phyloP scores from a whole-genome alignment of 1,140 invertebrate genomes.

The Trichonephila clavipes region DNA sequence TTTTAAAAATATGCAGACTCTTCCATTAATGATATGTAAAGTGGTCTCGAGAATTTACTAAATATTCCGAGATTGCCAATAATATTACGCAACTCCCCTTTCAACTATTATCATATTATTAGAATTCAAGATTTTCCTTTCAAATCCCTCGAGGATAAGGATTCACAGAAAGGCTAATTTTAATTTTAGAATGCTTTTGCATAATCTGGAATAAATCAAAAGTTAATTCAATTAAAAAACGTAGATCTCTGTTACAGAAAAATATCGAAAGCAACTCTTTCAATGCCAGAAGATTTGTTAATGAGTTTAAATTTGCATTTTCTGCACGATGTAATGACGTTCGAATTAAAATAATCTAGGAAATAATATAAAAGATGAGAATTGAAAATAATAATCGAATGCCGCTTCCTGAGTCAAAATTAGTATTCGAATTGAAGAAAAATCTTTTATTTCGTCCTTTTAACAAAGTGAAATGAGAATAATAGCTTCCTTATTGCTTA shows the following conservation, averaged over 20 bases:
- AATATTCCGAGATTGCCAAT: not conserved
- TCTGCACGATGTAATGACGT: not conserved
- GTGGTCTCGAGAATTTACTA: not conserved
- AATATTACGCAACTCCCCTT: not conserved
- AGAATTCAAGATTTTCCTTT: not conserved
- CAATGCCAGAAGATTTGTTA: not conserved
- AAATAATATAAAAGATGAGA: not conserved
- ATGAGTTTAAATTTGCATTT: conserved; percentile 28
- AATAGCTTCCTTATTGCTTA: not conserved
- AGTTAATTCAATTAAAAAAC: not conserved
- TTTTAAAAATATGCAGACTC: not conserved
- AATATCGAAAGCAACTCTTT: not conserved
- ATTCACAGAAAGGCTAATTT: not conserved
- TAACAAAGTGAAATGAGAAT: not conserved
- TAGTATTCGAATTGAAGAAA: not conserved
- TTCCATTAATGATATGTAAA: not conserved
- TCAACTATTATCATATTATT: not conserved
- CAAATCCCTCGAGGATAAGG: not conserved
- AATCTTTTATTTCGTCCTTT: not conserved
- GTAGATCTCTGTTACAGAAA: not conserved
- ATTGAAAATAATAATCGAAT: not conserved
- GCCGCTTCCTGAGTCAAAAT: not conserved
- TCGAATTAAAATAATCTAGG: not conserved
- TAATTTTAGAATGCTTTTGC: not conserved
- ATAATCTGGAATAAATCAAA: not conserved